Conservation (phyloP, 1,140 invertebrate species). For the Oppia nitens region DNA sequence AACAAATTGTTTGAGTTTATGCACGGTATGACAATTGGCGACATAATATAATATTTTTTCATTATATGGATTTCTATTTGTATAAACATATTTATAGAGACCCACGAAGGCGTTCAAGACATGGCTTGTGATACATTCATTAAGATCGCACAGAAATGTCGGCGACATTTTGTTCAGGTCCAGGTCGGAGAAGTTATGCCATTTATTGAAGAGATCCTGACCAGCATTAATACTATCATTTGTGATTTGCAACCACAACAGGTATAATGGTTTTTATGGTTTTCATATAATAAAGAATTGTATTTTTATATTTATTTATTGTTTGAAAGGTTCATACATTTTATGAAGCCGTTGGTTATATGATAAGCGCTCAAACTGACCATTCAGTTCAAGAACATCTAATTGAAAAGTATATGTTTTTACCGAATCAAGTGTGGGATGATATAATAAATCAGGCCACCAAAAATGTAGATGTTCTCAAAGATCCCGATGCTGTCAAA, state of each 20-base stretch:
- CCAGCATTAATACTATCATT: conserved; percentile 89
- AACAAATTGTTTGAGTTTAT: conserved; percentile 99
- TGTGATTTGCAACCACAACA: conserved; percentile 96
- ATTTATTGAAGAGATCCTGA: conserved; percentile 97
- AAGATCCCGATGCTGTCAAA: conserved; percentile 89
- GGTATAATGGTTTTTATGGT: too few species aligned
- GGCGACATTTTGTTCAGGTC: conserved; percentile 82
- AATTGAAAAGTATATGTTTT: conserved; percentile 91
- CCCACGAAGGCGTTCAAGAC: conserved; percentile 91
- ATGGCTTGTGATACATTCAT: conserved; percentile 99
- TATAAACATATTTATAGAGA: conserved; percentile 45
- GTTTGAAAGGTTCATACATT: conserved; percentile 83
- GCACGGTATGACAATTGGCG: conserved; percentile 49
- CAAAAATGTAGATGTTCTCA: conserved; percentile 87
- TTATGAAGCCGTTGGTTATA: conserved; percentile 98
- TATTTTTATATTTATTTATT: conserved; percentile 4
- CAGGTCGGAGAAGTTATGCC: conserved; percentile 91
- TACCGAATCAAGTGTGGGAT: conserved; percentile 99
- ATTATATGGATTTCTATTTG: background rate
- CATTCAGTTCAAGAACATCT: conserved; percentile 70
- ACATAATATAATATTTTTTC: background rate
- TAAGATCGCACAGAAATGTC: conserved; percentile 98
- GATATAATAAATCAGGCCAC: conserved; percentile 93
- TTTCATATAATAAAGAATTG: conserved; percentile 6
- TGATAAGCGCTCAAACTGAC: conserved; percentile 91